Evolutionary conservation across 2,888 invertebrate genomes (phyloP), one percentile per base, ranked within the genome.

Genomic region (Onchidella celtica): DNA sequence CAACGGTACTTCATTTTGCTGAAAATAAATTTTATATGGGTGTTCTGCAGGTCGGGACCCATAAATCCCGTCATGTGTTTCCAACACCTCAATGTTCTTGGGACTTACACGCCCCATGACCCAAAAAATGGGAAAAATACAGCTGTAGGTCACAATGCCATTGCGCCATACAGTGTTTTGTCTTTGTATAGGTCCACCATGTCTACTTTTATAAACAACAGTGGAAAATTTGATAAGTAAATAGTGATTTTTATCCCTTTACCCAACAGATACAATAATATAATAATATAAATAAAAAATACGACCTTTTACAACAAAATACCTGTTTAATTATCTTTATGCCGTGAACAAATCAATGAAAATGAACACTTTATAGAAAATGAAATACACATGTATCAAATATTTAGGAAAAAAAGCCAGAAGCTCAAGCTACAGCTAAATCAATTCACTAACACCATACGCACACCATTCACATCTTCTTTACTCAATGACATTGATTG

Each of bases 181-280:
- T 61, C 27, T 61, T 21, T 61, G 61, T 27, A 24, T 61, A 61
- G 61, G 61, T 61, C 61, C 61, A 61, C 47, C 47, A n/a, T 61
- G 61, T 61, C 61, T 61, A 61, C 61, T 61, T 61, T 61, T 24
- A 61, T 61, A 47, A 47, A 61, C 61, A 61, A 61, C 61, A 61
- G 61, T 61, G 61, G 61, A 27, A 21, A 61, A 24, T 61, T 61
- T 61, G 61, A 27, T 61, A 61, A 61, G 61, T 61, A 21, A 61
- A 61, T 21, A 27, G 61, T 61, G 61, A 61, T 61, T 61, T 61
- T 61, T 61, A 27, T 61, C 61, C 61, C 61, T 9, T 24, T 61
- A 61, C 61, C 61, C 61, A 61, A 61, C 61, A 61, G 61, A 61
- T 61, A 61, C 24, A 61, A 61, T n/a, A 61, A 61, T 61, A 61